A percentile compares a stretch with the other conserved stretches of the same genome.
These are phyloP conservation scores for Paramormyrops hopkinsi DNA, from an alignment of 2,797 vertebrate genomes.

Conservation along the genomic window DNA sequence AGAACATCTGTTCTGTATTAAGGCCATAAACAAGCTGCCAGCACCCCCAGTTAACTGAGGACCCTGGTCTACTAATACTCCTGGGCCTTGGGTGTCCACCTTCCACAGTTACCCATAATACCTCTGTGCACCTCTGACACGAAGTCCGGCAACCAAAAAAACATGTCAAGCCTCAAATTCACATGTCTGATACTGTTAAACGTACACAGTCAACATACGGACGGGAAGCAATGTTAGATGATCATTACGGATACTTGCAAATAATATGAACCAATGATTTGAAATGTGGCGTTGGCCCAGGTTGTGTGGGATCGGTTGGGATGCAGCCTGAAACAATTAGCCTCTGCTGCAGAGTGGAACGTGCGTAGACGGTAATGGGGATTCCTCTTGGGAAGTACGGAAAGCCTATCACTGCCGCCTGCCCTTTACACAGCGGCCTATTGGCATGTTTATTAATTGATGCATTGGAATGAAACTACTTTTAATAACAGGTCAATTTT, in stretches of 20 bases:
- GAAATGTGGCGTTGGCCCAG: neutral
- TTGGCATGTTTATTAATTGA: neutral
- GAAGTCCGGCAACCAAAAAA: neutral
- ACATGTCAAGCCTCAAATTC: neutral
- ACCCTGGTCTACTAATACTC: neutral
- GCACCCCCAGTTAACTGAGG: neutral
- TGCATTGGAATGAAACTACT: neutral
- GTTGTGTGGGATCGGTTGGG: neutral
- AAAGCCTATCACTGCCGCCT: neutral
- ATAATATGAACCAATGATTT: neutral
- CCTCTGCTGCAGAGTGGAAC: neutral
- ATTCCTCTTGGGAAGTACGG: neutral
- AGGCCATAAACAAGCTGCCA: slow-evolving; percentile 7
- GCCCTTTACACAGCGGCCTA: neutral
- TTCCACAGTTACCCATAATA: neutral
- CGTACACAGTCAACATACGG: neutral
- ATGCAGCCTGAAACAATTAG: neutral
- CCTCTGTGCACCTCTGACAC: neutral
- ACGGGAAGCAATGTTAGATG: neutral
- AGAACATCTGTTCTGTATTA: slow-evolving; percentile 37
- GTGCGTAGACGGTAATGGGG: neutral
- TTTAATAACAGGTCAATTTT: neutral
- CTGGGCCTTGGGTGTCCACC: neutral
- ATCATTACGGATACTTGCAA: neutral
- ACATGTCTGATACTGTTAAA: neutral